Percentiles rank a stretch among this genome's conserved stretches.
Conservation (phyloP, 2,888 invertebrate genomes). For the Melieria crassipennis region DNA sequence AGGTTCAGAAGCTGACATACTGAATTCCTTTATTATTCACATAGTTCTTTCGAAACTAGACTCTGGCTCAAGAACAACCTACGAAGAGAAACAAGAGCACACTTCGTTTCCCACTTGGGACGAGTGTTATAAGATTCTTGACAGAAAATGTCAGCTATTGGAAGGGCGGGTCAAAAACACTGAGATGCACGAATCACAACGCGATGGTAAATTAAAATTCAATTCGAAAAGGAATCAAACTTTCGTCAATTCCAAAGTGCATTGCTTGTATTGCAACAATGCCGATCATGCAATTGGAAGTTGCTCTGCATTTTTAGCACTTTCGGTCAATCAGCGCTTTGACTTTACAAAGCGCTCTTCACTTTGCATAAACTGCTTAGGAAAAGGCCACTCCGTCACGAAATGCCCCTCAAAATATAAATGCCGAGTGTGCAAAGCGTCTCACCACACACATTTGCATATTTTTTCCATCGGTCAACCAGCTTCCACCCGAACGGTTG, state of each 20-base stretch:
- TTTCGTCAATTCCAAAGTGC: conserved; percentile 1
- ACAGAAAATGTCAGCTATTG: not conserved
- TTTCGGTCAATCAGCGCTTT: not conserved
- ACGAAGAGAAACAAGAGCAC: conserved; percentile 6
- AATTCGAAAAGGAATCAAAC: not conserved
- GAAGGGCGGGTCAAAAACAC: not conserved
- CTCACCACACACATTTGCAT: conserved; percentile 16
- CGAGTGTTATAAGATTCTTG: conserved; percentile 9
- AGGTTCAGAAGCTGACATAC: conserved; percentile 8
- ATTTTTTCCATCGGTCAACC: not conserved
- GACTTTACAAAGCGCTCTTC: conserved; percentile 2
- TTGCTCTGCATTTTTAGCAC: conserved; percentile 7
- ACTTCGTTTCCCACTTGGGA: conserved; percentile 7
- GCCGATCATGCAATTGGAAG: not conserved
- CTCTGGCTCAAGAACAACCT: not conserved
- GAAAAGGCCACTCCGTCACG: conserved; percentile 5
- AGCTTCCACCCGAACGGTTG: too few species aligned
- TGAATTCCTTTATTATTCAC: conserved; percentile 16
- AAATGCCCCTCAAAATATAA: conserved; percentile 17
- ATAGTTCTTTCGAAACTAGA: conserved; percentile 13
- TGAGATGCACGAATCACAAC: not conserved
- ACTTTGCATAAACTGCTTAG: conserved; percentile 14
- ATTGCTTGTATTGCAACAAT: conserved; percentile 5
- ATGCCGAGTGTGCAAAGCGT: not conserved
- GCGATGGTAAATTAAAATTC: not conserved